These are phyloP conservation scores for Oscheius myriophilus DNA, from an alignment of 2,888 invertebrate species.

Conservation along the genomic window DNA sequence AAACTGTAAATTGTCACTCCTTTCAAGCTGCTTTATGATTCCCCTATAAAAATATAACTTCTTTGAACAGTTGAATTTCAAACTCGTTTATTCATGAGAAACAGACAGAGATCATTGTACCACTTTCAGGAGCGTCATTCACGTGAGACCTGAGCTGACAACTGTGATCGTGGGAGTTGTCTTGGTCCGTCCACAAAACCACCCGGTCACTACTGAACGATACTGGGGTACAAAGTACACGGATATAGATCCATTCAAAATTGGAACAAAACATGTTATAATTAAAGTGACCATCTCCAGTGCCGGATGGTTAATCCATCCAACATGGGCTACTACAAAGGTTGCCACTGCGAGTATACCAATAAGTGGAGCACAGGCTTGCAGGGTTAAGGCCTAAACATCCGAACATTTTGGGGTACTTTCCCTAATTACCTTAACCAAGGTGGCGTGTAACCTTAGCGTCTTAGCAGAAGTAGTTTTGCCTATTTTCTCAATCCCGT, in stretches of 20 bases:
- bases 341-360: not conserved
- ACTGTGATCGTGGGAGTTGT: no score
- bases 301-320: not conserved
- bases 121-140: no score
- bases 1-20: no score
- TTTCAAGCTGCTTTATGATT: no score
- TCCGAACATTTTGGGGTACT: no score
- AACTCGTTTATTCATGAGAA: no score
- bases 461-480: slow-evolving; percentile 4
- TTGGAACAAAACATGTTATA: slow-evolving; percentile 10
- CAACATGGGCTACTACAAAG: slow-evolving; percentile 9
- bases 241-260: slow-evolving; percentile 11
- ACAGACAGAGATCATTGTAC: no score
- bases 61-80: no score
- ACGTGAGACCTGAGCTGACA: no score
- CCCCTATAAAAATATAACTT: no score
- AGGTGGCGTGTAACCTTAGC: slow-evolving; percentile 7
- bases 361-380: slow-evolving; percentile 2
- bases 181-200: not conserved
- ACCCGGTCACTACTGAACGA: not conserved
- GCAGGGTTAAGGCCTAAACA: slow-evolving; percentile 3
- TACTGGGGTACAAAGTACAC: slow-evolving; percentile 18
- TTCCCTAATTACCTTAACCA: not conserved
- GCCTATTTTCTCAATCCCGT: slow-evolving; percentile 1
- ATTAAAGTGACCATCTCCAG: slow-evolving; percentile 3